Evolutionary conservation across 2,797 vertebrate genomes (phyloP).

Genomic region (Acipenser oxyrinchus): DNA sequence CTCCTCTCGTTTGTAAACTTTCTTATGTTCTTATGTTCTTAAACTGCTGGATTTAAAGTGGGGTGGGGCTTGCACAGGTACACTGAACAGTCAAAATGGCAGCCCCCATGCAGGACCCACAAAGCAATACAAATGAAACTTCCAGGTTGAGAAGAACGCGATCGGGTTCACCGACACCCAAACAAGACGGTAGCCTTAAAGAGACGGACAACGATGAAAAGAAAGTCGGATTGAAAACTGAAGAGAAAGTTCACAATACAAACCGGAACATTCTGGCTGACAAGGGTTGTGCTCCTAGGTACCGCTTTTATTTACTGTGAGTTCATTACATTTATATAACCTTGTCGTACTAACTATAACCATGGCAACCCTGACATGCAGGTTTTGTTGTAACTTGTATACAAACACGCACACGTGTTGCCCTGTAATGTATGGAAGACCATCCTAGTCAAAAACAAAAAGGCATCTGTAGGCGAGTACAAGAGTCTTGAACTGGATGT

Average conservation of each 20-base stretch:
- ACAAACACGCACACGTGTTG: too few species aligned
- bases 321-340: slow-evolving; percentile 31
- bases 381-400: too few species aligned
- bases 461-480: too few species aligned
- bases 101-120: slow-evolving; percentile 17
- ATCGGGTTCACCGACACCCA: slow-evolving; percentile 19
- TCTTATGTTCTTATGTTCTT: not conserved
- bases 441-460: too few species aligned
- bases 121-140: not conserved
- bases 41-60: not conserved
- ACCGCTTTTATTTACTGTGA: slow-evolving; percentile 80
- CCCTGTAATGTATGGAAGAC: too few species aligned
- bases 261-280: slow-evolving; percentile 74
- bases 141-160: slow-evolving; percentile 46
- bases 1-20: too few species aligned
- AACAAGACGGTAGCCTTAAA: not conserved
- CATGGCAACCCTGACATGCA: too few species aligned
- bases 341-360: too few species aligned
- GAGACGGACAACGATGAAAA: slow-evolving; percentile 21
- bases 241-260: slow-evolving; percentile 3
- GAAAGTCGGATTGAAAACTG: slow-evolving; percentile 16
- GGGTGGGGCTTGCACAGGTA: not conserved
- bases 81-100: slow-evolving; percentile 43
- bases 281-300: slow-evolving; percentile 72
- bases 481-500: too few species aligned